Conservation (phyloP, 1,140 invertebrate genomes). For the Halictus rubicundus region DNA sequence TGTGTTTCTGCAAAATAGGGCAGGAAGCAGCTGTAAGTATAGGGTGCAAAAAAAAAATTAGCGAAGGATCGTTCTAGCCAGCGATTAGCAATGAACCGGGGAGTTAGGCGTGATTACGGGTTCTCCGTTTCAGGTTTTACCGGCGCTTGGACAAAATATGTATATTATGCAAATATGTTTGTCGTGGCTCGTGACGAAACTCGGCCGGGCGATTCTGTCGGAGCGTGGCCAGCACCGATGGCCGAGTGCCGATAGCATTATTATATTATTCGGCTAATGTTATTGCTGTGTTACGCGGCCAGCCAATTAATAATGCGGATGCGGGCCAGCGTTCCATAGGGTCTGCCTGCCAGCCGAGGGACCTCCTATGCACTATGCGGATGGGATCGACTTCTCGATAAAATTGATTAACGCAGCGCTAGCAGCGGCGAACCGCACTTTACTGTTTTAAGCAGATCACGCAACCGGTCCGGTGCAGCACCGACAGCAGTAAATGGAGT, state of each 20-base stretch:
- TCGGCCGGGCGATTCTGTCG: conserved; percentile 19
- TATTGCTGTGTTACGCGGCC: conserved; percentile 64
- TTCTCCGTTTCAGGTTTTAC: neutral
- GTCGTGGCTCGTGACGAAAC: conserved; percentile 52
- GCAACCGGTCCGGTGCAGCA: neutral
- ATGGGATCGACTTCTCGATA: conserved; percentile 61
- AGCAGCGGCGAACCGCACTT: conserved; percentile 40
- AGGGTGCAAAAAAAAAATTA: too few species aligned
- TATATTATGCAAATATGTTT: conserved; percentile 65
- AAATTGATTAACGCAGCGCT: conserved; percentile 67
- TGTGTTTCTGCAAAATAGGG: too few species aligned
- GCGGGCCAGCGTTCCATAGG: conserved; percentile 42
- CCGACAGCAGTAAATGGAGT: conserved; percentile 34
- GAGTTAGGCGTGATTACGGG: too few species aligned
- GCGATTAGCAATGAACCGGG: too few species aligned
- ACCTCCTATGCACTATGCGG: conserved; percentile 38
- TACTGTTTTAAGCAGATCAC: conserved; percentile 39
- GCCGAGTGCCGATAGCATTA: conserved; percentile 64
- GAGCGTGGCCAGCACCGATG: conserved; percentile 41
- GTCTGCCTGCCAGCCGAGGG: conserved; percentile 14
- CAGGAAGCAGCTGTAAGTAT: too few species aligned
- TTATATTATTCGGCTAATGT: conserved; percentile 73
- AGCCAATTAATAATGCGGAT: conserved; percentile 67
- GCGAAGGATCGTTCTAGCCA: too few species aligned
- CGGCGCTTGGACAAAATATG: too few species aligned